Percentiles rank a stretch among this genome's conserved stretches.
Evolutionary conservation across 2,888 invertebrate genomes (phyloP).

Genomic region (Apotomis capreana): DNA sequence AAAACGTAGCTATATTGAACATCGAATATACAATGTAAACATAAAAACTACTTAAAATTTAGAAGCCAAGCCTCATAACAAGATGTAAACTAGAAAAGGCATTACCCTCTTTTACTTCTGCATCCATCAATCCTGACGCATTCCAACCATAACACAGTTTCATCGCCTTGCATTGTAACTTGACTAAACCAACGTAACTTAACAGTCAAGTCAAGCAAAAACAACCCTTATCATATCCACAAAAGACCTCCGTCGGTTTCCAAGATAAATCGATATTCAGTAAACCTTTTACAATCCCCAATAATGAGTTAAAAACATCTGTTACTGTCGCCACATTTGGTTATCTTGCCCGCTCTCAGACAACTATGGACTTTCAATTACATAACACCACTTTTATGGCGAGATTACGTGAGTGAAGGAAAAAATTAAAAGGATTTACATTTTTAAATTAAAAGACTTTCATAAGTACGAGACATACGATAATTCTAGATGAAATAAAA

Average conservation of each 20-base stretch:
- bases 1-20: no score
- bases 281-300: constrained; percentile 30
- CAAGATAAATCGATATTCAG: neutral
- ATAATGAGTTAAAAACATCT: constrained; percentile 47
- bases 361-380: constrained; percentile 28
- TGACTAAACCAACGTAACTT: constrained; percentile 2
- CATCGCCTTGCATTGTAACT: constrained; percentile 26
- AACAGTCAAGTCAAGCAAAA: neutral
- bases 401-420: constrained; percentile 15
- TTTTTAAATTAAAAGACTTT: constrained; percentile 16
- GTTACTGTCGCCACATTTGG: constrained; percentile 56
- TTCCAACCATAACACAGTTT: constrained; percentile 16
- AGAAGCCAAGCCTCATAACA: neutral
- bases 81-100: neutral
- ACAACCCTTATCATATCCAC: neutral
- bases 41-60: no score
- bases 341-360: constrained; percentile 42
- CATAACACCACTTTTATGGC: constrained; percentile 30
- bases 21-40: no score
- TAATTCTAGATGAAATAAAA: neutral
- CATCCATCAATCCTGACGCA: constrained; percentile 18
- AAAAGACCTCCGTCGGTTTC: neutral
- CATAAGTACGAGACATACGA: neutral
- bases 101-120: constrained; percentile 4
- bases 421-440: constrained; percentile 16